Evolutionary conservation across 2,797 vertebrate species (phyloP).

Genomic region (Sebastes ruberrimus): DNA sequence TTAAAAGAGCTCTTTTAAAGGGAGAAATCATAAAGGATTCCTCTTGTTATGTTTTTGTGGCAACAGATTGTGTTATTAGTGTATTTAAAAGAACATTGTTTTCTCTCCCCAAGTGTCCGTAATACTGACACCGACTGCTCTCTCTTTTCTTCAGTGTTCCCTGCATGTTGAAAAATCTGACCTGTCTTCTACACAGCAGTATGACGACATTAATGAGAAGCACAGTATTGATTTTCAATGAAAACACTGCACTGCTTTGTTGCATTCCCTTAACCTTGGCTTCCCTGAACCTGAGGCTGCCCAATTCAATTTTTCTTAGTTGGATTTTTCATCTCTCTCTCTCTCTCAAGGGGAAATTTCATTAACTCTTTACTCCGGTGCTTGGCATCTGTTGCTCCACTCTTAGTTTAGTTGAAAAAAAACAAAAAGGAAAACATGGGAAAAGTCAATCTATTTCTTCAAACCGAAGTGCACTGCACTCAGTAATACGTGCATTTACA

Average conservation of each 20-base stretch:
- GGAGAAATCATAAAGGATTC: background rate
- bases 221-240: conserved; percentile 77
- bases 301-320: conserved; percentile 68
- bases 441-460: conserved; percentile 6
- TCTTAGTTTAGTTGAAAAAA: conserved; percentile 2
- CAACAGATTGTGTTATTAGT: background rate
- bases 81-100: background rate
- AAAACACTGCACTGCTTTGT: conserved; percentile 69
- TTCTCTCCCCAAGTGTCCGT: background rate
- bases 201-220: conserved; percentile 72
- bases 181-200: conserved; percentile 47
- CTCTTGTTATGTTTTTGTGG: background rate
- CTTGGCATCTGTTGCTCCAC: conserved; percentile 56
- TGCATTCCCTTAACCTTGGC: conserved; percentile 78
- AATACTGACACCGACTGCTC: background rate
- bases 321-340: conserved; percentile 53
- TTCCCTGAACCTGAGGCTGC: conserved; percentile 57
- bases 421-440: background rate
- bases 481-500: conserved; percentile 10
- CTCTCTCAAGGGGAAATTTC: conserved; percentile 56
- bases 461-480: background rate
- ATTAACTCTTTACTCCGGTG: conserved; percentile 59
- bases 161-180: conserved; percentile 47
- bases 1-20: conserved; percentile 4
- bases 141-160: conserved; percentile 20